Percentiles rank a stretch among this genome's conserved stretches.
These are phyloP conservation scores for fruit fly (Drosophila melanogaster) DNA, from an alignment of 1,140 invertebrate genomes.

Conservation along the genomic window Release_6_plus_ISO1_MT NC_004354.4:6703001-6703500, in stretches of 20 bases:
- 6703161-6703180: constrained; percentile 13
- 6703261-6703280: background rate
- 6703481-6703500: too few species aligned
- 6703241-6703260: background rate
- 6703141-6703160: constrained; percentile 65
- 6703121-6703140: constrained; percentile 70
- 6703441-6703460: too few species aligned
- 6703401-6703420: background rate
- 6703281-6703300: background rate
- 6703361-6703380: background rate
- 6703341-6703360: background rate
- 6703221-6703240: background rate
- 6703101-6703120: constrained; percentile 32
- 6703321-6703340: background rate
- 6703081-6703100: constrained; percentile 59
- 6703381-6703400: background rate
- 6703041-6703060: constrained; percentile 36
- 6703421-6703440: too few species aligned
- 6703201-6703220: background rate
- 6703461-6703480: too few species aligned
- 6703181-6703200: constrained; percentile 35
- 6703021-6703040: constrained; percentile 28
- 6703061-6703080: constrained; percentile 38
- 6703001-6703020: constrained; percentile 13
- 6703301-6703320: background rate